Evolutionary conservation across 1,140 invertebrate genomes (phyloP).

Genomic region (Dinoponera quadriceps): DNA sequence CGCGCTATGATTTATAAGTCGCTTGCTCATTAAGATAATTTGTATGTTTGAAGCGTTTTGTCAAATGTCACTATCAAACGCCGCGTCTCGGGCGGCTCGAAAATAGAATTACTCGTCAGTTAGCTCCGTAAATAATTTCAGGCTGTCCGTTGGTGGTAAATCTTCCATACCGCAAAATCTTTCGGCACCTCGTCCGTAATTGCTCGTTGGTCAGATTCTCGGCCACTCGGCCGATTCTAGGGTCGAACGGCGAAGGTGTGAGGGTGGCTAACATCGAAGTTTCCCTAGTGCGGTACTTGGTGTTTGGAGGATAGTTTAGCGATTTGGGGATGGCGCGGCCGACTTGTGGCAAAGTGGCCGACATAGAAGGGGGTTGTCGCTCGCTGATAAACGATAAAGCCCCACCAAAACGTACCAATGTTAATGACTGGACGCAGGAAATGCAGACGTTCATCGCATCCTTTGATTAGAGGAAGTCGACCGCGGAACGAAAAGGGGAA

Average conservation of each 20-base stretch:
- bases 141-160: conserved; percentile 48
- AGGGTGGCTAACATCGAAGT: conserved; percentile 75
- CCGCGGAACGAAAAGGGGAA: conserved; percentile 27
- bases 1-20: conserved; percentile 46
- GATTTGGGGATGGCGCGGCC: conserved; percentile 77
- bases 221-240: conserved; percentile 72
- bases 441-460: conserved; percentile 62
- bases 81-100: conserved; percentile 11
- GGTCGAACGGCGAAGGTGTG: conserved; percentile 69
- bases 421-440: conserved; percentile 59
- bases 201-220: conserved; percentile 71
- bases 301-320: conserved; percentile 82
- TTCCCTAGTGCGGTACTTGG: conserved; percentile 79
- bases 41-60: conserved; percentile 51
- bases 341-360: conserved; percentile 78
- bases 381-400: conserved; percentile 63
- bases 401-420: conserved; percentile 48
- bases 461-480: conserved; percentile 67
- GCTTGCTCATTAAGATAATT: conserved; percentile 56
- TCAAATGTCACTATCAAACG: conserved; percentile 55
- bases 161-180: conserved; percentile 64
- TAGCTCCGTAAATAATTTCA: conserved; percentile 50
- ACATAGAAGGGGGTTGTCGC: conserved; percentile 68
- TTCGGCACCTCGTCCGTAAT: conserved; percentile 67
- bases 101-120: conserved; percentile 52